Base-by-base conservation (phyloP, 2,113 vertebrate genomes). In the Microtus montanus region DNA sequence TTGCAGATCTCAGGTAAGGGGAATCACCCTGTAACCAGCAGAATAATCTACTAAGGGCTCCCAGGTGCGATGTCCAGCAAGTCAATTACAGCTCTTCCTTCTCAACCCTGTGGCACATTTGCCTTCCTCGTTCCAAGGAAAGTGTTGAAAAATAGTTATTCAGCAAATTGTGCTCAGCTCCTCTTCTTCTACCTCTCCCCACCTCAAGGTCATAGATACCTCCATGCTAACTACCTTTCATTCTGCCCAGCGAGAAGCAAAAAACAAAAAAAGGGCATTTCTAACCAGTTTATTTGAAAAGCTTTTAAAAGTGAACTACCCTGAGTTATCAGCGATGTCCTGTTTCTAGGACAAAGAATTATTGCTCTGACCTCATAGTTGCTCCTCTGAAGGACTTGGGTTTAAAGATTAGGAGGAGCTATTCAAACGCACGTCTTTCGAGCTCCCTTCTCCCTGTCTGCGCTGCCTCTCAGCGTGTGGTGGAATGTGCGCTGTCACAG, bases 321-420 rank as follows among this genome's bases (percentile, higher is more conserved):
- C 83, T 90, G 95, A 96, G 91, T 95, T 96, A 97, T 90, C 94
- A 89, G 79, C 89, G 90, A 95, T 93, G 91, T 87, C 66, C 96
- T 85, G 89, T 91, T 87, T 94, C 89, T 93, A 92, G 89, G 84
- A 96, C 91, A 90, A 89, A 92, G 95, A 96, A 94, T 95, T 92
- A 94, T 96, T 97, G 74, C 89, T 95, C 79, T 93, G 58, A 91
- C 87, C 61, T 91, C 96, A 80, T 68, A 77, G 71, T 85, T 91
- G 52, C 94, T 96, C 94, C 92, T 96, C 93, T 92, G 78, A 97
- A 91, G 95, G 92, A 94, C 91, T 97, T 17, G 35, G n/a, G 91
- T 89, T 92, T 95, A 92, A 92, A 95, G 91, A 91, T 92, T 96
- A 79, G 63, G 52, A 95, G 86, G 63, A 97, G 35, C 91, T 95